Evolutionary conservation across 2,113 vertebrate species (phyloP).

Genomic region (Muscicapa adusta): DNA sequence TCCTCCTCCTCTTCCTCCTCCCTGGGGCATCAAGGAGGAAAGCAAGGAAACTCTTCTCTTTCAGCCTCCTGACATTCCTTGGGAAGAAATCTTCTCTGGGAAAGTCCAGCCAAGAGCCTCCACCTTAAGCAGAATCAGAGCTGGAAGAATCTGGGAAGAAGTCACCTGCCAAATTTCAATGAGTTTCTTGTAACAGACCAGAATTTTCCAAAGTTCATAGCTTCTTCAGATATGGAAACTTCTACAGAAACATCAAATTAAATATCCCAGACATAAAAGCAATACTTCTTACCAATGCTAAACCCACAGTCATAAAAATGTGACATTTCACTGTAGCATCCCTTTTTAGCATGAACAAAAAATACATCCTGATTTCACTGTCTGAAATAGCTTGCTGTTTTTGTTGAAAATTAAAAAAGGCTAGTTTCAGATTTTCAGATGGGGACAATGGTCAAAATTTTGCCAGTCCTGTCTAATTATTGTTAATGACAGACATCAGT

Average conservation of each 20-base stretch:
- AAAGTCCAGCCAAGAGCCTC: neutral
- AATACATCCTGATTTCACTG: neutral
- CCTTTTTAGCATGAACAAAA: neutral
- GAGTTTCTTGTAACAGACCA: neutral
- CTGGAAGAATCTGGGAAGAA: neutral
- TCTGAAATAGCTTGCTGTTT: neutral
- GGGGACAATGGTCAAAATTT: neutral
- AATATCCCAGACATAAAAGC: neutral
- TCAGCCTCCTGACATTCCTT: neutral
- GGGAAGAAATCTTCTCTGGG: neutral
- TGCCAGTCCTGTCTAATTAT: neutral
- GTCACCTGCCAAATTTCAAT: neutral
- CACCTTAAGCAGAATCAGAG: neutral
- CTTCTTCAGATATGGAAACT: neutral
- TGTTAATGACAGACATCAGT: neutral
- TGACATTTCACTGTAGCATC: fast-evolving
- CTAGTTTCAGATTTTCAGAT: neutral
- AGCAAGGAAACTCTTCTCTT: neutral
- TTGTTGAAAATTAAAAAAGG: neutral
- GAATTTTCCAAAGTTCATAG: neutral
- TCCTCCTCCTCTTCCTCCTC: neutral
- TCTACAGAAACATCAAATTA: neutral
- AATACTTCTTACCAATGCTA: neutral
- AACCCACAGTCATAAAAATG: neutral
- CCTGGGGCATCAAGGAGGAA: neutral